Evolutionary conservation across 2,113 vertebrate species (phyloP), one percentile per base, ranked within the genome.

Genomic region (Nothobranchius kuhntae): DNA sequence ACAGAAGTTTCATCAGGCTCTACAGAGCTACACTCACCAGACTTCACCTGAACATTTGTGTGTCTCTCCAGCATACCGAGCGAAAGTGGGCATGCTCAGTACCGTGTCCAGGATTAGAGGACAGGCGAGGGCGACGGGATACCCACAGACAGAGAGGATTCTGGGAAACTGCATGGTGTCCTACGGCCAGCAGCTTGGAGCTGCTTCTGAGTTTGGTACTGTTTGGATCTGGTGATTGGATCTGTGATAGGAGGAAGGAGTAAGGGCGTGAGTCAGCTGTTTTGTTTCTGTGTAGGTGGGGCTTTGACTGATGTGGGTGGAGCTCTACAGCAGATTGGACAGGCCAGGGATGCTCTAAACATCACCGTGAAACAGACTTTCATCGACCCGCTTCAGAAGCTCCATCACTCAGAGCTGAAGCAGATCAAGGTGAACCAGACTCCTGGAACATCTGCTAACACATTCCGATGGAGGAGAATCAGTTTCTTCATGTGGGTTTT

Each of bases 71-170:
- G 96, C 95, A n/a, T 93, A 94, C 88, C 93, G 96, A 93, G 95
- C 95, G 59, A 96, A 90, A 83, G 92, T 96, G 66, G 95, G 94
- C 66, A 93, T 98, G 95, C 89, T 96, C 85, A 95, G 92, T 84
- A 95, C 93, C 0, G 75, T 98, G 91, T 97, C 94, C 73, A 95
- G 94, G 92, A 92, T 97, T 50, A 92, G 94, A 75, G 95, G 96
- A 3, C 94, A 96, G 87, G 93, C 90, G 65, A 95, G 92, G 89
- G 75, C 91, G 26, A 90, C 91, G 1, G 94, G 93, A 0, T 97
- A 97, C 82, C 96, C 95, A 0, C 96, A 98, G 87, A 93, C 96
- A 2, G 96, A 98, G 83, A 93, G 95, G 64, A 80, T 96, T 54
- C 93, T 98, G 75, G 96, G 96, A 57, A 95, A 96, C 42, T 94